Conservation (phyloP, 1,140 invertebrate species). For the Holcopasites calliopsidis region DNA sequence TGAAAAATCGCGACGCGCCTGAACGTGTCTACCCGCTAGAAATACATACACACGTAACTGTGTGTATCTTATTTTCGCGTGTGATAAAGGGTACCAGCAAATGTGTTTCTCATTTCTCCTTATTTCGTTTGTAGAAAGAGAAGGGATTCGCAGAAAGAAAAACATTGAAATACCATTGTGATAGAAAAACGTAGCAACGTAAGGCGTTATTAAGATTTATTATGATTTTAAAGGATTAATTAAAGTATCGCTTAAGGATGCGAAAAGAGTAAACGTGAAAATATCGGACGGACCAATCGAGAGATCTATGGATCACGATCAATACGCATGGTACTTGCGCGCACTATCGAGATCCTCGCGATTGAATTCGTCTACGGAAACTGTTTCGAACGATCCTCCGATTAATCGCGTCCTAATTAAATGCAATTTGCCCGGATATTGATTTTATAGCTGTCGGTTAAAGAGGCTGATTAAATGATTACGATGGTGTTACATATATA, state of each 20-base stretch:
- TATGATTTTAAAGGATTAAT: slow-evolving; percentile 39
- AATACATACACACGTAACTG: too few relatives aligned
- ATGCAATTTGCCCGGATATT: slow-evolving; percentile 22
- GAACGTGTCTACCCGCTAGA: background rate
- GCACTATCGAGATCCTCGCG: slow-evolving; percentile 9
- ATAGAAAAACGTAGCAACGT: slow-evolving; percentile 47
- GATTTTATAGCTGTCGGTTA: slow-evolving; percentile 58
- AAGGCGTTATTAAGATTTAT: slow-evolving; percentile 24
- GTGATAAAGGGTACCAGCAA: too few relatives aligned
- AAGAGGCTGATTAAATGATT: slow-evolving; percentile 68
- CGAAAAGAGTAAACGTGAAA: background rate
- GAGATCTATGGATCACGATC: background rate
- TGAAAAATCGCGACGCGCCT: background rate
- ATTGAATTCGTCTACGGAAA: background rate
- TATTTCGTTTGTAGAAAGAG: background rate
- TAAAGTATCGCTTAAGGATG: slow-evolving; percentile 21
- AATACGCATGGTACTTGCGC: too few relatives aligned
- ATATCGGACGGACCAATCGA: background rate
- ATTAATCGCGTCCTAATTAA: background rate
- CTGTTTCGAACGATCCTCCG: too few relatives aligned
- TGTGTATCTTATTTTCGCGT: too few relatives aligned
- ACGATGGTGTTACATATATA: slow-evolving; percentile 41
- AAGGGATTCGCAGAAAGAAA: background rate
- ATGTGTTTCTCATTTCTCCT: too few relatives aligned
- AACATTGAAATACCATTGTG: slow-evolving; percentile 49